Percentiles rank a stretch among this genome's conserved stretches.
Conservation (phyloP, 2,797 vertebrate genomes). For the Channallabes apus region DNA sequence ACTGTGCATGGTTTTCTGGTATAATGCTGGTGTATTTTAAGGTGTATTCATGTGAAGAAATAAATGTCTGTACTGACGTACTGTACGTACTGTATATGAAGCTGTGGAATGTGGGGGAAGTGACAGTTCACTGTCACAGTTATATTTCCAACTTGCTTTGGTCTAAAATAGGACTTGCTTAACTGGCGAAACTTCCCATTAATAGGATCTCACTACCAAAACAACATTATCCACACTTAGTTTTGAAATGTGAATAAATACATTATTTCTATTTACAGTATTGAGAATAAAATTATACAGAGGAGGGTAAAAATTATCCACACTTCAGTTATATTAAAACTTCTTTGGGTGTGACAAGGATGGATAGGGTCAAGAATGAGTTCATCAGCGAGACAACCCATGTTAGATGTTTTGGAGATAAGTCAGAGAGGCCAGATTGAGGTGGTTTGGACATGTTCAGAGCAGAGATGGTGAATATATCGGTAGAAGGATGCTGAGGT, state of each 20-base stretch:
- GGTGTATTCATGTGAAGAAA: neutral
- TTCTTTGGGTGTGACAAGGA: too few relatives aligned
- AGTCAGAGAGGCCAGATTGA: too few relatives aligned
- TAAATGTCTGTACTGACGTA: neutral
- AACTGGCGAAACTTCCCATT: neutral
- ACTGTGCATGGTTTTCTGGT: neutral
- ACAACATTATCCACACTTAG: neutral
- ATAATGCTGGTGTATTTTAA: neutral
- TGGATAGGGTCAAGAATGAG: too few relatives aligned
- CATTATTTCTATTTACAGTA: neutral
- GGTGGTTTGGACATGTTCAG: too few relatives aligned
- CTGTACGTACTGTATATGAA: neutral
- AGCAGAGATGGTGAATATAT: too few relatives aligned
- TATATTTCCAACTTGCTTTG: neutral
- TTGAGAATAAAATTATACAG: too few relatives aligned
- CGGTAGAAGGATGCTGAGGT: too few relatives aligned
- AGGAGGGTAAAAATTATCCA: too few relatives aligned
- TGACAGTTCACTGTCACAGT: slow-evolving; percentile 1
- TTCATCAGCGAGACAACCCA: too few relatives aligned
- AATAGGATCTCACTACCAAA: neutral
- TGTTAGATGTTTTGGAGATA: too few relatives aligned
- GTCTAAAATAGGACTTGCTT: slow-evolving; percentile 13
- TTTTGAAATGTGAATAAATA: neutral
- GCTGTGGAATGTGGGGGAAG: neutral
- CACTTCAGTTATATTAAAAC: too few relatives aligned